Conservation (phyloP, 1,140 invertebrate species). For the Nasonia vitripennis region DNA sequence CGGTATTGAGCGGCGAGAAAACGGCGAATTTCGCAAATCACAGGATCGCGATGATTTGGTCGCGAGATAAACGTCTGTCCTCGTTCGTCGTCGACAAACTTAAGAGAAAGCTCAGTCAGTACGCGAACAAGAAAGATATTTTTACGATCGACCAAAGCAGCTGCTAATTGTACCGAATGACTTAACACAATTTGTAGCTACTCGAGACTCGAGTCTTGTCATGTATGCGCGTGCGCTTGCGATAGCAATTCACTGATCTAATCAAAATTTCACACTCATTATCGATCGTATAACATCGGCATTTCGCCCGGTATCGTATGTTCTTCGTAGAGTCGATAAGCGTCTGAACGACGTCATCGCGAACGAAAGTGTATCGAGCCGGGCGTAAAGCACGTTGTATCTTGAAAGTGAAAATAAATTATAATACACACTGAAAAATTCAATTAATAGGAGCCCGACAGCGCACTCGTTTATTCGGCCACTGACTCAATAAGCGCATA, state of each 20-base stretch:
- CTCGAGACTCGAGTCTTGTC: too few species aligned
- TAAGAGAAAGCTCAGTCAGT: not conserved
- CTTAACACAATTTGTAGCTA: not conserved
- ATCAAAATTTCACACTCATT: too few species aligned
- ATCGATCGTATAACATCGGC: too few species aligned
- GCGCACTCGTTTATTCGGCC: too few species aligned
- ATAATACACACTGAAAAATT: not conserved
- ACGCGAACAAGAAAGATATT: not conserved
- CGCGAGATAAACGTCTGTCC: slow-evolving; percentile 50
- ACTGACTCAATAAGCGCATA: not conserved
- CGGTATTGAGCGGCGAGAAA: slow-evolving; percentile 49
- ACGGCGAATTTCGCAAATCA: slow-evolving; percentile 37
- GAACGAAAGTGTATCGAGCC: too few species aligned
- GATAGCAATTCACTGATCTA: too few species aligned
- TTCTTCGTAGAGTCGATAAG: too few species aligned
- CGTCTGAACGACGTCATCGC: too few species aligned
- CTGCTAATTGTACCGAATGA: not conserved
- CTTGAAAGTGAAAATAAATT: too few species aligned
- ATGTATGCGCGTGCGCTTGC: too few species aligned
- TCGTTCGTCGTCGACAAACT: not conserved
- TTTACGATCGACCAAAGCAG: not conserved
- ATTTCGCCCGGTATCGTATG: too few species aligned
- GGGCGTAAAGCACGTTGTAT: too few species aligned
- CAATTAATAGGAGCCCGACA: not conserved
- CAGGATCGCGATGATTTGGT: slow-evolving; percentile 63